phyloP scores from a whole-genome alignment of 2,888 invertebrate genomes.

The Andrena chrysosceles region DNA sequence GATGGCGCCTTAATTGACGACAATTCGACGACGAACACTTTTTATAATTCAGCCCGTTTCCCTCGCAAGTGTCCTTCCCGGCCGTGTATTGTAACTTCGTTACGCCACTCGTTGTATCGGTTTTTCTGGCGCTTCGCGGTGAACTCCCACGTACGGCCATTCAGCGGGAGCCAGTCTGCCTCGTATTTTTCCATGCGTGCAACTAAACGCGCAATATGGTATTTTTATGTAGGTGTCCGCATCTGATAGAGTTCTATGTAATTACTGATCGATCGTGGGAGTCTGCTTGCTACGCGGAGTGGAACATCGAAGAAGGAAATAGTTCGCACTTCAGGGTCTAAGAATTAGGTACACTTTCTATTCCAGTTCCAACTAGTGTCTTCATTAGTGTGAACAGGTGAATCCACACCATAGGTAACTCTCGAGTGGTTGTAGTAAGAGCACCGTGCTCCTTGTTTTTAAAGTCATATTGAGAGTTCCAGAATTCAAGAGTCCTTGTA shows the following conservation, averaged over 20 bases:
- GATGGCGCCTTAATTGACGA: constrained; percentile 53
- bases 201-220: neutral
- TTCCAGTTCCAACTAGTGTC: too few relatives aligned
- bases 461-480: too few relatives aligned
- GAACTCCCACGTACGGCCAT: neutral
- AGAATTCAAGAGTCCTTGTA: too few relatives aligned
- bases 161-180: neutral
- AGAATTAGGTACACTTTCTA: too few relatives aligned
- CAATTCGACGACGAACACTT: constrained; percentile 40
- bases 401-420: too few relatives aligned
- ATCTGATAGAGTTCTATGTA: neutral
- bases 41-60: constrained; percentile 38
- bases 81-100: neutral
- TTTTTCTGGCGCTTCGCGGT: constrained; percentile 4
- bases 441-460: too few relatives aligned
- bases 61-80: neutral
- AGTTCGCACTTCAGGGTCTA: too few relatives aligned
- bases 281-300: too few relatives aligned
- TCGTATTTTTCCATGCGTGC: neutral
- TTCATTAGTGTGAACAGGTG: too few relatives aligned
- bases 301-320: too few relatives aligned
- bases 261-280: neutral
- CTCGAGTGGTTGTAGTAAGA: too few relatives aligned
- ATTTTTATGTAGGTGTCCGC: neutral
- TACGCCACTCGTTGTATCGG: constrained; percentile 24